Base-by-base conservation (phyloP, 2,797 vertebrate genomes). In the Chelon auratus region DNA sequence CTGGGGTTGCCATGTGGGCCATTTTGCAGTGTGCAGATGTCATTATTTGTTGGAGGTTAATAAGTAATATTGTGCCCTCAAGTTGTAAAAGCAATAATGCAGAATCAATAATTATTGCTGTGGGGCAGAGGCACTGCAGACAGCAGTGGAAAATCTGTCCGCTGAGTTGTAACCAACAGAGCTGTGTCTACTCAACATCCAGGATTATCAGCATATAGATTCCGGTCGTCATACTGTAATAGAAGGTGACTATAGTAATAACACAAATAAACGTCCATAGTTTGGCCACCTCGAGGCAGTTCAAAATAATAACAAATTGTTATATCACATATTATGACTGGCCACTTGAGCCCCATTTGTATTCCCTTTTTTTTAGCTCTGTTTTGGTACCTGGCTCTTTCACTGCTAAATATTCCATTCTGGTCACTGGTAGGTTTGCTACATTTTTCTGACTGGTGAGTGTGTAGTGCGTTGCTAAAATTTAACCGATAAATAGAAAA, bases 81-180 rank as follows among this genome's bases (percentile, higher is more conserved):
- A 75, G 76, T 61, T 53, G 39, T 72, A 53, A 75, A 83, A 67
- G 58, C 48, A 63, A 12, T 66, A 51, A 76, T 13, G 4, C 43
- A 76, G 20, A 68, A 86, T 87, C 84, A 84, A 81, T 89, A 76
- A 71, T 78, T 67, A 73, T 52, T 64, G 68, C 75, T 72, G 57
- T n/a, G 24, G 64, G 82, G 62, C 77, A 66, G 60, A 75, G 68
- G 22, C 42, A 20, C 42, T 58, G 39, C 39, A 4, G 26, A 20
- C 26, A 68, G 39, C 56, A 54, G 59, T 20, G 56, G 61, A 72
- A 82, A 80, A 71, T 43, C 45, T 75, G 74, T 77, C 72, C 62
- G 2, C 22, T 55, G 14, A 61, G 42, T 50, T 58, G 17, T 11
- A n/a, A 26, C 4, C 62, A 59, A 52, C 72, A 58, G 68, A 63